Evolutionary conservation across 2,797 vertebrate species (phyloP).

Genomic region (Enteromius fasciolatus): DNA sequence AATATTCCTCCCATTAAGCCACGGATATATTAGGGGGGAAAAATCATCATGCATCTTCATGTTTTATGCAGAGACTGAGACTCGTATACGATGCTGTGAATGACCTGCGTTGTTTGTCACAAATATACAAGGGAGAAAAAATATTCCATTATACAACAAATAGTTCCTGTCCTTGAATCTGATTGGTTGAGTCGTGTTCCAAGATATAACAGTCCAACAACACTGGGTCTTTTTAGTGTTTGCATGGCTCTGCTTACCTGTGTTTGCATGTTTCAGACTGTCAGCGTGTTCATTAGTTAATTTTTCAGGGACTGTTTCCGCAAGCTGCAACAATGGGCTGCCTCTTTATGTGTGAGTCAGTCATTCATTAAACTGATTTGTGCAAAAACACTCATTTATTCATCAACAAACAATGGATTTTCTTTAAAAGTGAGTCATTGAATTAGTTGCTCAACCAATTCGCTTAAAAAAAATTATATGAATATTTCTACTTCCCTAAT

Average conservation of each 20-base stretch:
- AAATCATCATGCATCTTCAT: background rate
- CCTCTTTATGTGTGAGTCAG: background rate
- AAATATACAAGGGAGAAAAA: background rate
- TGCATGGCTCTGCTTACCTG: background rate
- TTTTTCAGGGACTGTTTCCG: background rate
- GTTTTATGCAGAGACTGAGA: constrained; percentile 2
- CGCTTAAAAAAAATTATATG: background rate
- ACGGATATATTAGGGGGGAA: background rate
- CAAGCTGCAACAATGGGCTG: background rate
- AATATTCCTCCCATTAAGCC: background rate
- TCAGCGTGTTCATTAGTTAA: background rate
- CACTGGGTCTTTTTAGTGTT: background rate
- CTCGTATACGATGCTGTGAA: background rate
- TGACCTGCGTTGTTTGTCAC: too few species aligned
- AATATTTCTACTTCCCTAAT: background rate
- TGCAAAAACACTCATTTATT: background rate
- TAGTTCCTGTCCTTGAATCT: background rate
- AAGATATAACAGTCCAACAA: background rate
- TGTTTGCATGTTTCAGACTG: background rate
- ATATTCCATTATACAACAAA: background rate
- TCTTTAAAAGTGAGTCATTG: background rate
- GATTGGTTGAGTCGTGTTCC: background rate
- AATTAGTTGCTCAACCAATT: background rate
- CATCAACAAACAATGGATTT: background rate
- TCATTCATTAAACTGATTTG: background rate